Base-by-base conservation (phyloP, 2,888 invertebrate genomes). In the Drosophila atroscutellata region DNA sequence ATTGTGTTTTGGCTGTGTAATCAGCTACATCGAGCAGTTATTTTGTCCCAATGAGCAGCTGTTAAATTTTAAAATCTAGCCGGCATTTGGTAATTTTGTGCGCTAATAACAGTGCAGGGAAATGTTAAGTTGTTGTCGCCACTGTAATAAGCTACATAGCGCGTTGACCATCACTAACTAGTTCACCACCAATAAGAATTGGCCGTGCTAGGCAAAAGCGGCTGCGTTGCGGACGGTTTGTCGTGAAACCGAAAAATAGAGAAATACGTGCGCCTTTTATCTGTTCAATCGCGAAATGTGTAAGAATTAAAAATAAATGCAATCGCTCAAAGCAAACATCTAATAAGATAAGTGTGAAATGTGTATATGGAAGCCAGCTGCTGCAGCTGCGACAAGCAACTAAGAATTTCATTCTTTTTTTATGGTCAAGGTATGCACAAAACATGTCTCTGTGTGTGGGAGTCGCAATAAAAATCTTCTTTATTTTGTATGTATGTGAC, bases 391-490 rank as follows among this genome's bases (percentile, higher is more conserved):
- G 61, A 55, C n/a, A 37, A 78, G 69, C 65, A 32, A 67, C 45
- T 73, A 56, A 66, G 76, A 80, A 80, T 45, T 24, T 45, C 15
- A 26, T 45, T 45, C 68, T 70, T 66, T 75, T 78, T 67, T 45
- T 45, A 24, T 72, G 52, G 54, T 72, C 72, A 84, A 84, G 89
- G 89, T 85, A 84, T 68, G 80, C 70, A 62, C 50, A 50, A 56
- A 71, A 80, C 72, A 65, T 71, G 70, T 61, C 72, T 64, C 72
- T 75, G 88, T 81, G 85, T 81, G 85, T 89, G 85, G 90, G 85
- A 87, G 85, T 84, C 67, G 62, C 58, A 76, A 76, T 72, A 86
- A 82, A 83, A 81, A 89, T 87, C 87, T 57, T 83, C 75, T 84
- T 83, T 72, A 68, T 64, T 61, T 64, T 77, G 70, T 68, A 63